These are phyloP conservation scores for Cyprinus carpio DNA, from an alignment of 2,113 vertebrate species.

Conservation along the genomic window DNA sequence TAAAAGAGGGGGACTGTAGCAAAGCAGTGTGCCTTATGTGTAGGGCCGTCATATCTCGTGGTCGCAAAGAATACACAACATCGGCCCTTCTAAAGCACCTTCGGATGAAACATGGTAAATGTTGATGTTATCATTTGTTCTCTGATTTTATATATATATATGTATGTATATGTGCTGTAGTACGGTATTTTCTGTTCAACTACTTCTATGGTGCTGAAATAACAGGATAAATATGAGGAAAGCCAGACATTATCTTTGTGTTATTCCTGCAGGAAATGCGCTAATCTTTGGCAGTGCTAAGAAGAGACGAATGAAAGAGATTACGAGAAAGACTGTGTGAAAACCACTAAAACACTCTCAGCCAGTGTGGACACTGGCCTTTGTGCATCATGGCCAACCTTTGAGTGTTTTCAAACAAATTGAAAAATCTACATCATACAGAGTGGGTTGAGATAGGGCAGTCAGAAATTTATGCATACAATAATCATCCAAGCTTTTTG, in stretches of 20 bases:
- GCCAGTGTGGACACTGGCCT: neutral
- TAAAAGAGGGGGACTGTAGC: constrained; percentile 55
- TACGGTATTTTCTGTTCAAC: neutral
- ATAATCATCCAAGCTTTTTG: neutral
- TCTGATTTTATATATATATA: neutral
- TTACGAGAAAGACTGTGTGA: constrained; percentile 6
- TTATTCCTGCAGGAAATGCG: constrained; percentile 32
- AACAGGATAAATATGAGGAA: neutral
- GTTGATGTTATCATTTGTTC: constrained; percentile 33
- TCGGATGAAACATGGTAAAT: constrained; percentile 59
- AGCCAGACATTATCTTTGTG: constrained; percentile 4
- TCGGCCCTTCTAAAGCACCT: constrained; percentile 56
- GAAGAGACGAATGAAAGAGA: constrained; percentile 9
- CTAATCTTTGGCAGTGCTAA: constrained; percentile 1
- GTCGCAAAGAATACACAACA: constrained; percentile 56
- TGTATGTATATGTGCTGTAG: neutral
- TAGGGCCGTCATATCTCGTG: constrained; percentile 52
- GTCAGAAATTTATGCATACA: neutral
- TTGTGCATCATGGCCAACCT: neutral
- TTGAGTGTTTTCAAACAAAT: neutral
- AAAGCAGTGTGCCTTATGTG: constrained; percentile 58
- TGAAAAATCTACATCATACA: neutral
- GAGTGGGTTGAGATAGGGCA: neutral
- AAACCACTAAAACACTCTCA: neutral
- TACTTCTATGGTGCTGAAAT: neutral